Evolutionary conservation across 2,797 vertebrate species (phyloP).

Genomic region (Lophura swinhoii): DNA sequence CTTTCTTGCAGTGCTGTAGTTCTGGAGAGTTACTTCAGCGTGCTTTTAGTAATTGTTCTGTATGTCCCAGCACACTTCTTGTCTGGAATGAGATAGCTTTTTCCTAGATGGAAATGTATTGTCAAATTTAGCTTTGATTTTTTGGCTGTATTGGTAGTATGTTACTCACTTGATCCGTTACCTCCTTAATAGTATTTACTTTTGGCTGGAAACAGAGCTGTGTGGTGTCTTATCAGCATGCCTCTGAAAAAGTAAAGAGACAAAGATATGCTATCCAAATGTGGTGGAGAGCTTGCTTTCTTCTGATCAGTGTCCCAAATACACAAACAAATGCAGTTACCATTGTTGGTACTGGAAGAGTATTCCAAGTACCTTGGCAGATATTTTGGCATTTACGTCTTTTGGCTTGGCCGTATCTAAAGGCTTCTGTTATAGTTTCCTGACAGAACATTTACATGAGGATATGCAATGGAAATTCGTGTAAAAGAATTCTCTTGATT

Average conservation of each 20-base stretch:
- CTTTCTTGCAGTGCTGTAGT: not conserved
- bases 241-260: not conserved
- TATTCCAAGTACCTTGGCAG: not conserved
- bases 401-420: not conserved
- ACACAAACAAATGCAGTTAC: not conserved
- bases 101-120: not conserved
- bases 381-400: not conserved
- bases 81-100: not conserved
- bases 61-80: not conserved
- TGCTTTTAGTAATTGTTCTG: not conserved
- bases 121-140: not conserved
- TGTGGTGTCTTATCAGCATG: not conserved
- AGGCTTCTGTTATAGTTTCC: constrained; percentile 15
- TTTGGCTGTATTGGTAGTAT: not conserved
- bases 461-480: constrained; percentile 21
- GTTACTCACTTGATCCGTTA: not conserved
- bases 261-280: not conserved
- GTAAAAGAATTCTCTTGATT: constrained; percentile 6
- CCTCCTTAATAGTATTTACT: not conserved
- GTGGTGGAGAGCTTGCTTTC: not conserved
- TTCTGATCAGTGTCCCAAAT: not conserved
- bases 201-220: not conserved
- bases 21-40: not conserved
- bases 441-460: not conserved
- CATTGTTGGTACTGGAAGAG: not conserved